phyloP scores from a whole-genome alignment of 2,888 invertebrate species.

The Acleris holmiana region DNA sequence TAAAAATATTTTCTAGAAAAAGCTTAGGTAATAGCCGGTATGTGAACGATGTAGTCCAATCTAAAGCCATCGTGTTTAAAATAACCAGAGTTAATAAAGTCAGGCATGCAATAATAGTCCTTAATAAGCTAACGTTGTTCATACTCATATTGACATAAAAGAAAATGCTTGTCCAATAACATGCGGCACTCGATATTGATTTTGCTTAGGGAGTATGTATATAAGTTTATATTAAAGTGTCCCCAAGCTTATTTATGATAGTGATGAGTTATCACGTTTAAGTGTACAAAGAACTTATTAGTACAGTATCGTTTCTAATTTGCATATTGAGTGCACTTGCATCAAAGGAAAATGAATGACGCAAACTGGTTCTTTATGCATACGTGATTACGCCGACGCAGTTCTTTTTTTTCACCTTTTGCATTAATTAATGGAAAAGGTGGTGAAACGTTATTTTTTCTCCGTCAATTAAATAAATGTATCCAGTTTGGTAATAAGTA shows the following conservation, averaged over 20 bases:
- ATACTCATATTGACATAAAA: neutral
- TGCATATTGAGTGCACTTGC: constrained; percentile 24
- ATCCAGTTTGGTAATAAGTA: too few species aligned
- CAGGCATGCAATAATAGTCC: neutral
- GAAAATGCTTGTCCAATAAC: too few species aligned
- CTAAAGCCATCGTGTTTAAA: neutral
- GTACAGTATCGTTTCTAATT: constrained; percentile 1
- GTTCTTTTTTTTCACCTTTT: too few species aligned
- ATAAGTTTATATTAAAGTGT: too few species aligned
- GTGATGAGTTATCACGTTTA: neutral
- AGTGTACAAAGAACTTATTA: constrained; percentile 6
- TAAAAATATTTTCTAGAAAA: neutral
- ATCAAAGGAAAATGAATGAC: constrained; percentile 2
- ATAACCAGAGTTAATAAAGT: neutral
- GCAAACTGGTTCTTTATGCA: neutral
- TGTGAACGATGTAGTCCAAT: neutral
- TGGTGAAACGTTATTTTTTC: too few species aligned
- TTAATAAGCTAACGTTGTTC: neutral
- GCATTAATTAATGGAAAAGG: too few species aligned
- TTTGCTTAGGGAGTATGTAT: too few species aligned
- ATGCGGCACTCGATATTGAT: too few species aligned
- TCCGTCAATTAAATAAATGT: too few species aligned
- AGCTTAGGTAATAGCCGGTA: neutral
- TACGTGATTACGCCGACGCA: too few species aligned
- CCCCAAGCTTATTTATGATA: too few species aligned